A percentile compares a stretch with the other conserved stretches of the same genome.
Evolutionary conservation across 2,113 vertebrate species (phyloP).

Genomic region (Aegithalos caudatus): DNA sequence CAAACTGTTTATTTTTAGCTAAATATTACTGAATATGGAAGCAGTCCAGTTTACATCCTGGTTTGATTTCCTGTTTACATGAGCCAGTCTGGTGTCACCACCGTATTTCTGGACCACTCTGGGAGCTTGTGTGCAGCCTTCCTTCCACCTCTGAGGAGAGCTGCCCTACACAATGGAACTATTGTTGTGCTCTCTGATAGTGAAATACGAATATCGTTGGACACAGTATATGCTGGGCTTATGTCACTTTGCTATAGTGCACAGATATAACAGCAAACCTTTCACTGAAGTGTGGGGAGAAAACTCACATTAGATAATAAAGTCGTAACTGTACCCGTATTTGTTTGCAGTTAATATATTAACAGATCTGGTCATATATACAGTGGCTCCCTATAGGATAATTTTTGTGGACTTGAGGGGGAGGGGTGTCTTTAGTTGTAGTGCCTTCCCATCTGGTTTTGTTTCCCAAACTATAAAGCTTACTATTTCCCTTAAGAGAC

Average conservation of each 20-base stretch:
- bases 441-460: neutral
- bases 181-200: conserved; percentile 49
- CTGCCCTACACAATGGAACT: conserved; percentile 33
- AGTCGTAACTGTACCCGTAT: neutral
- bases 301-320: neutral
- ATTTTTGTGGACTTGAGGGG: neutral
- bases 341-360: neutral
- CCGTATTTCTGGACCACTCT: conserved; percentile 42
- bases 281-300: neutral
- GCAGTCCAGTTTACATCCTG: conserved; percentile 69
- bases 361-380: neutral
- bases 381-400: neutral
- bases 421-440: neutral
- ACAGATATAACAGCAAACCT: neutral
- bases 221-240: neutral
- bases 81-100: conserved; percentile 54
- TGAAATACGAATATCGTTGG: neutral
- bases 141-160: conserved; percentile 42
- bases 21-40: conserved; percentile 61
- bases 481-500: neutral
- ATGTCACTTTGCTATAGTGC: neutral
- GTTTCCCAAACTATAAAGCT: neutral
- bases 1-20: conserved; percentile 64
- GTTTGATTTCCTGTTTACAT: conserved; percentile 71
- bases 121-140: conserved; percentile 59